Percentiles rank a stretch among this genome's conserved stretches.
Conservation (phyloP, 2,797 vertebrate genomes). For the Bovichtus variegatus region DNA sequence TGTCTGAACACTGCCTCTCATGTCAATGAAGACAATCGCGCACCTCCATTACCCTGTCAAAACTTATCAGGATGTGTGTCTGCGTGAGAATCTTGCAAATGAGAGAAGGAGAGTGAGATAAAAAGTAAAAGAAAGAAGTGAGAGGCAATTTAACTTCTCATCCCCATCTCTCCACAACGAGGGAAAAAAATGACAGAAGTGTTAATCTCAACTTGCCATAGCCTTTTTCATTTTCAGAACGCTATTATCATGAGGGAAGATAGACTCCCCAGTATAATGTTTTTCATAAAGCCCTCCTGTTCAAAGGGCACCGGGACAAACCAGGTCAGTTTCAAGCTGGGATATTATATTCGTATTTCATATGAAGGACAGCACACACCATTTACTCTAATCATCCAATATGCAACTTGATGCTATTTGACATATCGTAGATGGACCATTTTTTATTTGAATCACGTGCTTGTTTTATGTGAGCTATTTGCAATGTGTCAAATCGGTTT, state of each 20-base stretch:
- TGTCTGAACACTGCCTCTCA: conserved; percentile 44
- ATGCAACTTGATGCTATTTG: conserved; percentile 13
- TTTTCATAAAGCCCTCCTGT: conserved; percentile 49
- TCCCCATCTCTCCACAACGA: conserved; percentile 45
- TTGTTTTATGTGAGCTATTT: conserved; percentile 17
- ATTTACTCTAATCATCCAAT: conserved; percentile 8
- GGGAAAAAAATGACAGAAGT: conserved; percentile 38
- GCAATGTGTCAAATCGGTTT: conserved; percentile 20
- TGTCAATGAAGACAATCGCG: conserved; percentile 39
- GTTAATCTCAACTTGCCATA: conserved; percentile 45
- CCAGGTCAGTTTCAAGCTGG: conserved; percentile 42
- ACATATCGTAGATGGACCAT: not conserved
- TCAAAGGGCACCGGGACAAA: conserved; percentile 30
- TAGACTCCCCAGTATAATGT: conserved; percentile 27
- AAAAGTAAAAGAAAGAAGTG: conserved; percentile 9
- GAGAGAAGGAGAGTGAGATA: conserved; percentile 16
- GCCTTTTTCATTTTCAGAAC: conserved; percentile 45
- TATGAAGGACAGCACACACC: not conserved
- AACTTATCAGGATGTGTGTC: conserved; percentile 39
- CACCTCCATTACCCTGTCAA: conserved; percentile 50
- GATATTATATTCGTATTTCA: conserved; percentile 52
- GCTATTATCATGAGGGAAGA: conserved; percentile 44
- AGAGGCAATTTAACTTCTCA: conserved; percentile 54
- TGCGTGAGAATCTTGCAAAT: conserved; percentile 35
- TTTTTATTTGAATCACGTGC: conserved; percentile 19